These are phyloP conservation scores for Pachliopta kotzebuea DNA, from an alignment of 2,888 invertebrate species.

Conservation along the genomic window DNA sequence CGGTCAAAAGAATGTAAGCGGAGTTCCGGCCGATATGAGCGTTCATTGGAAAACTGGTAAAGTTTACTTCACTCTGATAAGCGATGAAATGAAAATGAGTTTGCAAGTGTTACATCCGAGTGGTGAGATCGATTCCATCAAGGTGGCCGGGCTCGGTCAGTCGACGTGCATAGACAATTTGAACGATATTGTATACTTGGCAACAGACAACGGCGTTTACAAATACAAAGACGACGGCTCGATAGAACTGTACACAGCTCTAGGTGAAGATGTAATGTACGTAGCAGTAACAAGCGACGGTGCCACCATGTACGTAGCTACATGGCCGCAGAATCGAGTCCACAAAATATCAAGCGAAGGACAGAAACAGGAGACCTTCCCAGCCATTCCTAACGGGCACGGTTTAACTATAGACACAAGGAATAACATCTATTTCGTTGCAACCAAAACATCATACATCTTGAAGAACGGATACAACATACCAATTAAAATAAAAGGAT, in stretches of 20 bases:
- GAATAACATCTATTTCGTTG: slow-evolving; percentile 68
- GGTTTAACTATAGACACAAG: slow-evolving; percentile 63
- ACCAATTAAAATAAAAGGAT: slow-evolving; percentile 63
- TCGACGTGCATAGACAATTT: slow-evolving; percentile 71
- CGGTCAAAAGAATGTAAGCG: slow-evolving; percentile 49
- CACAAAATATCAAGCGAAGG: slow-evolving; percentile 62
- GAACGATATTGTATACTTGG: slow-evolving; percentile 68
- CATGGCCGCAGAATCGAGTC: slow-evolving; percentile 72
- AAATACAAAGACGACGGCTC: slow-evolving; percentile 64
- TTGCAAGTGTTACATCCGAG: slow-evolving; percentile 56
- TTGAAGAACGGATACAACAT: slow-evolving; percentile 51
- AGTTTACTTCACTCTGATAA: slow-evolving; percentile 64
- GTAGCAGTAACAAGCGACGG: slow-evolving; percentile 61
- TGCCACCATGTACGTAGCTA: slow-evolving; percentile 60
- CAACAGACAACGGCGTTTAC: slow-evolving; percentile 72
- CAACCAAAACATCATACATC: slow-evolving; percentile 64
- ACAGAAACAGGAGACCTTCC: slow-evolving; percentile 54
- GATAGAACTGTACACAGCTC: slow-evolving; percentile 56
- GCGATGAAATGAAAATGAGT: slow-evolving; percentile 68
- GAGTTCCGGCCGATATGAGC: slow-evolving; percentile 68
- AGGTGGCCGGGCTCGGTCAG: slow-evolving; percentile 66
- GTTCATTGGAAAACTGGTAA: slow-evolving; percentile 68
- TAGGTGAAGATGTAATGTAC: slow-evolving; percentile 73
- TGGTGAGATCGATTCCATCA: slow-evolving; percentile 57
- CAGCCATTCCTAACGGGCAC: slow-evolving; percentile 66